These are phyloP conservation scores for Sphaeramia orbicularis DNA, from an alignment of 2,797 vertebrate species.

Conservation along the genomic window DNA sequence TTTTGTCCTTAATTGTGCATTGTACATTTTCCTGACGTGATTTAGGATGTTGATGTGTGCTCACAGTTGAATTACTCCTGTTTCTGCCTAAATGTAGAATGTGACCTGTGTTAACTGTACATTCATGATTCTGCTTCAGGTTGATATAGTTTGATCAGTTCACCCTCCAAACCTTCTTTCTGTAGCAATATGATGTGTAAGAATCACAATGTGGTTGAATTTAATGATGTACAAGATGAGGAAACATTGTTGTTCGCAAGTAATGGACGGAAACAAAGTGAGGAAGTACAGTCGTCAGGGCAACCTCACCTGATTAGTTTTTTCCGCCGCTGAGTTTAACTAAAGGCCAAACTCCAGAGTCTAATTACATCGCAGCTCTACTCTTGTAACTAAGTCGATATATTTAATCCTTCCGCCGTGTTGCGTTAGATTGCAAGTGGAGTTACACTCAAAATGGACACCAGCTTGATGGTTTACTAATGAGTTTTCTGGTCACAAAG, in stretches of 20 bases:
- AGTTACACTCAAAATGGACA: constrained; percentile 19
- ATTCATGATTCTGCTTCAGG: constrained; percentile 11
- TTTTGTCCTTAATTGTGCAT: background rate
- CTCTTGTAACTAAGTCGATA: constrained; percentile 17
- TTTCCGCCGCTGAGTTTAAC: constrained; percentile 30
- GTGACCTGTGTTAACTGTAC: constrained; percentile 17
- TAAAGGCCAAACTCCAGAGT: constrained; percentile 20
- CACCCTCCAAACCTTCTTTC: constrained; percentile 39
- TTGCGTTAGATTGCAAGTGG: constrained; percentile 17
- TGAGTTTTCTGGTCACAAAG: constrained; percentile 28
- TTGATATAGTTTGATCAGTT: constrained; percentile 12
- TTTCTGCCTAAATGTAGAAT: constrained; percentile 3
- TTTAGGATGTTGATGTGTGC: constrained; percentile 10
- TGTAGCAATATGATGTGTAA: constrained; percentile 77
- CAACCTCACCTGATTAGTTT: constrained; percentile 14
- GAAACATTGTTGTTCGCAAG: constrained; percentile 9
- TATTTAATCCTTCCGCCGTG: constrained; percentile 28
- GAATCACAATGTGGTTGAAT: constrained; percentile 52
- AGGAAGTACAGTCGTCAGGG: constrained; percentile 9
- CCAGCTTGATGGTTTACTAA: constrained; percentile 16
- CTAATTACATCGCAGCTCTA: constrained; percentile 11
- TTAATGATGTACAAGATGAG: constrained; percentile 18
- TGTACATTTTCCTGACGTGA: background rate
- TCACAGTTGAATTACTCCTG: background rate
- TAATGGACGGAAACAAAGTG: constrained; percentile 18